Conservation (phyloP, 2,888 invertebrate genomes). For the Exocentrus adspersus region DNA sequence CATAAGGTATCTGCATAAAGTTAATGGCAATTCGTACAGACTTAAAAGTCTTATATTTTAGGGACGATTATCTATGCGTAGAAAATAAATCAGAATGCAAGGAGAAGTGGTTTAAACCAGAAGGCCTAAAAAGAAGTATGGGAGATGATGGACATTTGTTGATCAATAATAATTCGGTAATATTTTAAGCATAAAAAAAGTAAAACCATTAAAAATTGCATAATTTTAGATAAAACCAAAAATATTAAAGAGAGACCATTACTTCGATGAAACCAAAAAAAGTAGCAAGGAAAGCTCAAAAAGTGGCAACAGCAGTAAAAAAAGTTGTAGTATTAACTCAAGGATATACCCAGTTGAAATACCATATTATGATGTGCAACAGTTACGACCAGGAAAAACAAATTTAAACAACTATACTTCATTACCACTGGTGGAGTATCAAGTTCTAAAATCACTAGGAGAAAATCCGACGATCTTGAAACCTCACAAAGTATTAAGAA, state of each 20-base stretch:
- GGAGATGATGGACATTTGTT: conserved; percentile 32
- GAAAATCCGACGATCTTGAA: conserved; percentile 14
- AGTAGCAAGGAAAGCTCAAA: conserved; percentile 30
- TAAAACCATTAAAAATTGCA: no score
- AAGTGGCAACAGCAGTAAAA: conserved; percentile 20
- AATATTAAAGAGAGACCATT: conserved; percentile 34
- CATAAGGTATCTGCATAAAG: conserved; percentile 38
- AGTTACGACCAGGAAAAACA: not conserved
- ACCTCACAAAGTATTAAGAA: conserved; percentile 16
- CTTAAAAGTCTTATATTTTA: not conserved
- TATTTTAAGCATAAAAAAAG: not conserved
- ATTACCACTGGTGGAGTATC: conserved; percentile 44
- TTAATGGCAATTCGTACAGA: not conserved
- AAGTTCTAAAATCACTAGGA: conserved; percentile 35
- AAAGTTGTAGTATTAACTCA: not conserved
- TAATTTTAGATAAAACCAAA: conserved; percentile 27
- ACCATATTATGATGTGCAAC: conserved; percentile 37
- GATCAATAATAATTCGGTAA: conserved; percentile 12
- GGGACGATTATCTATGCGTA: not conserved
- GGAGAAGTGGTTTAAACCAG: conserved; percentile 11
- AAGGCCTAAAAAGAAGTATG: conserved; percentile 33
- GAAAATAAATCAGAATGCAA: conserved; percentile 9
- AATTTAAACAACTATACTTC: conserved; percentile 31
- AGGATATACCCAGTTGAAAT: conserved; percentile 31
- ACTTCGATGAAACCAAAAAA: conserved; percentile 33